Base-by-base conservation (phyloP, 2,113 vertebrate genomes). In the Ramphastos sulfuratus region DNA sequence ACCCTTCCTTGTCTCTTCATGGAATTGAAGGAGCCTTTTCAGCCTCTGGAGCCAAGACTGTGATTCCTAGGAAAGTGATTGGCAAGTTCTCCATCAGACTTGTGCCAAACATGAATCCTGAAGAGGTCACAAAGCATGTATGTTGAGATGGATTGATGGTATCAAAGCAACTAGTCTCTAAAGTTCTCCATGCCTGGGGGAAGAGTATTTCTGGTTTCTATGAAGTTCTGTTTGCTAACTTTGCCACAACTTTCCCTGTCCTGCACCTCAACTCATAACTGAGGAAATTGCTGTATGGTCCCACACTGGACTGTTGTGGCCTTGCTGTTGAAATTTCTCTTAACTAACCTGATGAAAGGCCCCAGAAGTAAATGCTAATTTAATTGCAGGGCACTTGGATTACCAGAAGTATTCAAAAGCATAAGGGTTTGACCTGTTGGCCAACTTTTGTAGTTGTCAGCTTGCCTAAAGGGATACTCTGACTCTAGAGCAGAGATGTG, bases 21-120 rank as follows among this genome's bases (percentile, higher is more conserved):
- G 99, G 99, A n/a, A 99, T 99, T 10, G 99, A 99, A 95, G 99
- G 99, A 7, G 99, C 99, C 44, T 99, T 99, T 93, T 97, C 98
- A 15, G 99, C 97, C 19, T 67, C 97, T 0, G 99, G 99, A 59
- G 98, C 98, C 42, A 99, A 99, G 96, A 99, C 99, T 0, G 99
- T 99, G 69, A 99, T 99, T 89, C 99, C 99, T 27, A 98, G 98
- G 75, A 99, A 99, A 85, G 99, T 99, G 94, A 98, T 95, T 3
- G 99, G 99, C 87, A 99, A 99, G 95, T 99, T 99, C 96, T 99
- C 99, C 79, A 99, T 99, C 96, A 97, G 99, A 25, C 97, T 99
- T 1, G 99, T 99, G 63, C 99, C 99, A 2, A 92, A 99, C 96
- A 99, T 99, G 99, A 98, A 98, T 91, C 99, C 99, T 1, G 98